These are phyloP conservation scores for Holothuria scabra DNA, from an alignment of 53 echinoderm and acorn worm genomes.

Conservation along the genomic window DNA sequence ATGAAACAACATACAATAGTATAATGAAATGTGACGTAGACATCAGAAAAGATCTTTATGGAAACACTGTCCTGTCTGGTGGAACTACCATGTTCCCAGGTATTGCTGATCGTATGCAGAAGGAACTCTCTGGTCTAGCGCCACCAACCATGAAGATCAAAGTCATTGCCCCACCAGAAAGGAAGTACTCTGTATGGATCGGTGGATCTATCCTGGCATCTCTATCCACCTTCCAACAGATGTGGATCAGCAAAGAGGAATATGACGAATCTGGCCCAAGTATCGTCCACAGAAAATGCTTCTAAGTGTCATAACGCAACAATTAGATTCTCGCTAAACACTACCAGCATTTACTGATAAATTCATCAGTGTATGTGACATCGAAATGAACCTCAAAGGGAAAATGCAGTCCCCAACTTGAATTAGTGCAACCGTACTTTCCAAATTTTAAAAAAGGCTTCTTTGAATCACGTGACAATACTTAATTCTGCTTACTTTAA, in stretches of 20 bases:
- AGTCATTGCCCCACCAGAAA: constrained; percentile 90
- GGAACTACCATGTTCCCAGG: constrained; percentile 94
- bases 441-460: too few relatives aligned
- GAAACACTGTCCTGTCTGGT: constrained; percentile 86
- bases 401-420: too few relatives aligned
- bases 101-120: constrained; percentile 90
- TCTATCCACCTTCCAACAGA: constrained; percentile 97
- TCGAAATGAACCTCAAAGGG: too few relatives aligned
- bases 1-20: constrained; percentile 78
- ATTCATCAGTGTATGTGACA: too few relatives aligned
- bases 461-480: too few relatives aligned
- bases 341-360: too few relatives aligned
- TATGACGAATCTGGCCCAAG: constrained; percentile 64
- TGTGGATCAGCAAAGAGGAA: constrained; percentile 98
- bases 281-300: too few relatives aligned
- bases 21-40: constrained; percentile 95
- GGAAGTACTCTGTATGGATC: constrained; percentile 97
- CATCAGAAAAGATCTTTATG: constrained; percentile 79
- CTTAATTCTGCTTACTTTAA: too few relatives aligned
- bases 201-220: constrained; percentile 94
- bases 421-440: too few relatives aligned
- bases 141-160: constrained; percentile 97
- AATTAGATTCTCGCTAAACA: background rate
- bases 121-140: constrained; percentile 76
- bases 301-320: background rate